These are phyloP conservation scores for Zygothrica quintamaculata DNA, from an alignment of 2,888 invertebrate species.

Conservation along the genomic window DNA sequence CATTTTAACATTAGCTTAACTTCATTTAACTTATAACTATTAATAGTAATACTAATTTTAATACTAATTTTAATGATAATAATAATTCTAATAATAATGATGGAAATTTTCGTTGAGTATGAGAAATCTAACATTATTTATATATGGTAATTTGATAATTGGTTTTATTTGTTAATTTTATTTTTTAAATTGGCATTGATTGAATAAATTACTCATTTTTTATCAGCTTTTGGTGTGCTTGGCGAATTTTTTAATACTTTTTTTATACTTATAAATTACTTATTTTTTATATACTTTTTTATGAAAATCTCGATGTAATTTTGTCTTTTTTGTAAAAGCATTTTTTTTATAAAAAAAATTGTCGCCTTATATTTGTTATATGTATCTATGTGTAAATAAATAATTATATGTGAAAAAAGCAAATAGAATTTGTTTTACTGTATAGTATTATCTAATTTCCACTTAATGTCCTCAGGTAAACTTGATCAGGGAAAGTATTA, in stretches of 20 bases:
- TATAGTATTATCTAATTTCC: too few species aligned
- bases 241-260: slow-evolving; percentile 16
- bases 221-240: slow-evolving; percentile 48
- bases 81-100: slow-evolving; percentile 11
- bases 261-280: background rate
- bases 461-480: too few species aligned
- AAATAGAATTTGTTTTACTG: background rate
- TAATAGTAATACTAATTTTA: slow-evolving; percentile 49
- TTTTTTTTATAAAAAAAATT: slow-evolving; percentile 44
- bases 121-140: slow-evolving; percentile 47
- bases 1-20: slow-evolving; percentile 36
- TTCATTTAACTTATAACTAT: slow-evolving; percentile 18
- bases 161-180: slow-evolving; percentile 64
- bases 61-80: background rate
- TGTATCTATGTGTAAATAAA: slow-evolving; percentile 72
- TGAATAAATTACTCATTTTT: slow-evolving; percentile 26
- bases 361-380: slow-evolving; percentile 65
- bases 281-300: slow-evolving; percentile 20
- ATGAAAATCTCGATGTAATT: slow-evolving; percentile 38
- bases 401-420: slow-evolving; percentile 55
- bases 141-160: slow-evolving; percentile 43
- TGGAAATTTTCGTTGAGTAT: slow-evolving; percentile 17
- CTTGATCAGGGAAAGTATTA: too few species aligned
- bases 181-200: slow-evolving; percentile 56
- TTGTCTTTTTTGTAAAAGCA: slow-evolving; percentile 40